phyloP scores from a whole-genome alignment of 2,113 vertebrate genomes.

The Edolisoma coerulescens region DNA sequence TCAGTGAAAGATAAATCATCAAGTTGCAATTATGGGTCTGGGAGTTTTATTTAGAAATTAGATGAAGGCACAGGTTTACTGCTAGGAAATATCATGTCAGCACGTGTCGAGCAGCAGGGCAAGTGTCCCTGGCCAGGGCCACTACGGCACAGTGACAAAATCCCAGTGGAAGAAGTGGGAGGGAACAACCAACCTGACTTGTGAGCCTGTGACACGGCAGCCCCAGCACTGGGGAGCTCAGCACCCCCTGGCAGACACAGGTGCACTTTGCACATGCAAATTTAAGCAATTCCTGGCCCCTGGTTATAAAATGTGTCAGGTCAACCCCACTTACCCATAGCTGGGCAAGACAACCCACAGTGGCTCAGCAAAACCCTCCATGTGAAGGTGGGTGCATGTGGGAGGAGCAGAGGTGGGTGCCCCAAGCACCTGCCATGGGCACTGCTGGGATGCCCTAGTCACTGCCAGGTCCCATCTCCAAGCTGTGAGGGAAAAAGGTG shows the following conservation, averaged over 20 bases:
- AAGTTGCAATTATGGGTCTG: not conserved
- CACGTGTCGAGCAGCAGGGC: not conserved
- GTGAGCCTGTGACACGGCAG: not conserved
- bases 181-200: not conserved
- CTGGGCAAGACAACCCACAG: not conserved
- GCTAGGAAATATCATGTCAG: constrained; percentile 22
- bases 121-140: not conserved
- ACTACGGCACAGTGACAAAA: not conserved
- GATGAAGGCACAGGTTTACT: not conserved
- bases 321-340: not conserved
- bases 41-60: constrained; percentile 54
- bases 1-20: constrained; percentile 52
- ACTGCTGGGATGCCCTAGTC: not conserved
- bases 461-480: not conserved
- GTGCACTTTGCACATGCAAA: no score
- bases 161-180: not conserved
- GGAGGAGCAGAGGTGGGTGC: not conserved
- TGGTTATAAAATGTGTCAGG: not conserved
- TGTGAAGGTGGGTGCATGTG: accelerated
- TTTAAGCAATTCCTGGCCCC: not conserved
- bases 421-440: not conserved
- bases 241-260: not conserved
- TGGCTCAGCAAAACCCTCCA: not conserved
- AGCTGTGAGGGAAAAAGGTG: not conserved
- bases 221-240: not conserved